Evolutionary conservation across 1,140 invertebrate species (phyloP).

Genomic region (Pogonognathellus flavescens): DNA sequence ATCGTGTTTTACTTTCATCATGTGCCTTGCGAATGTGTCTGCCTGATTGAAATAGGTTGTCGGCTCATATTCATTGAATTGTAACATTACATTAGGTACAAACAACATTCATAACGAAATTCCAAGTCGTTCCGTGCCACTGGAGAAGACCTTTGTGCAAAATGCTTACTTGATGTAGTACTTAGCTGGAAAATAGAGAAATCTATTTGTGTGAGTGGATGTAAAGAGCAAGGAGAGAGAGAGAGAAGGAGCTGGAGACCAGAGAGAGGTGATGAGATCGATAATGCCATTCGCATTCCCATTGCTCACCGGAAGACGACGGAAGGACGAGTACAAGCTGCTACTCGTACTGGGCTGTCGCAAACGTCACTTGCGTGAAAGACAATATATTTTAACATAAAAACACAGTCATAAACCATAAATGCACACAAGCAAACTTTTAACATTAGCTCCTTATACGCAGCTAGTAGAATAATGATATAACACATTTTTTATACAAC

Average conservation of each 20-base stretch:
- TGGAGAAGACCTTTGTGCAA: background rate
- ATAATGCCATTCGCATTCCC: constrained; percentile 10
- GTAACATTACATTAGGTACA: no score
- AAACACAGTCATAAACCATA: background rate
- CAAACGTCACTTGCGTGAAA: constrained; percentile 25
- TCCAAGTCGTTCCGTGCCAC: background rate
- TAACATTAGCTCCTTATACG: background rate
- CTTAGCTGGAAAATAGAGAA: background rate
- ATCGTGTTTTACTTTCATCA: no score
- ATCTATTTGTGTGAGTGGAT: background rate
- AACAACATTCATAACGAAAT: background rate
- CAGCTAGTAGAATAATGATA: no score
- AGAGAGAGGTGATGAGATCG: constrained; percentile 35
- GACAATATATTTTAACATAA: constrained; percentile 7
- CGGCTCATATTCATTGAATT: no score
- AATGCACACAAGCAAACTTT: background rate
- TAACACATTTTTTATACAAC: background rate
- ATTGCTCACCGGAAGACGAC: constrained; percentile 49
- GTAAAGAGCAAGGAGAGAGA: background rate
- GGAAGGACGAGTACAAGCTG: background rate
- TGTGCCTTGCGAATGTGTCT: no score
- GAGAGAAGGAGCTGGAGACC: no score
- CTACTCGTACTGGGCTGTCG: background rate
- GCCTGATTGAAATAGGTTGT: no score
- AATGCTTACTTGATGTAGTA: background rate